Conservation (phyloP, 2,797 vertebrate genomes). For the Eleutherodactylus coqui region DNA sequence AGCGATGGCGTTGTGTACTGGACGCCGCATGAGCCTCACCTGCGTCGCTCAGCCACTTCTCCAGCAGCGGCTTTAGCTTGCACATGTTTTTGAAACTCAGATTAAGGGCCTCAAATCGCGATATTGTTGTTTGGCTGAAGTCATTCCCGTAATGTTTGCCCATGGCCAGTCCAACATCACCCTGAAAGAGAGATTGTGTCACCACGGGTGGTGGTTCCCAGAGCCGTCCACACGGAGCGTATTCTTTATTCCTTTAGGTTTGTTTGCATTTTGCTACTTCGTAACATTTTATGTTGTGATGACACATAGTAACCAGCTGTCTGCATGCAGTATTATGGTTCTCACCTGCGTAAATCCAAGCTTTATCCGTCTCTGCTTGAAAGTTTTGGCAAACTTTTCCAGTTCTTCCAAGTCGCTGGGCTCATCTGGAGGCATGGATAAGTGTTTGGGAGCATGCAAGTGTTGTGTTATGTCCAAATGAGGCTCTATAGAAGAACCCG, state of each 20-base stretch:
- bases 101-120: constrained; percentile 96
- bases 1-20: not conserved
- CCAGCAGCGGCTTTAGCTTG: constrained; percentile 96
- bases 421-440: constrained; percentile 84
- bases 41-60: constrained; percentile 98
- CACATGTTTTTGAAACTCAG: constrained; percentile 99
- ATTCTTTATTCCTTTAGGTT: not conserved
- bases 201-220: too few species aligned
- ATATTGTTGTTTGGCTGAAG: constrained; percentile 99
- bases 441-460: constrained; percentile 88
- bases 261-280: not conserved
- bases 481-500: constrained; percentile 85
- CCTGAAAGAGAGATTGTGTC: constrained; percentile 72
- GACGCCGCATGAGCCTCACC: constrained; percentile 73
- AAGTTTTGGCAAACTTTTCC: constrained; percentile 97
- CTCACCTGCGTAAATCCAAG: constrained; percentile 95
- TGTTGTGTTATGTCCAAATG: constrained; percentile 90
- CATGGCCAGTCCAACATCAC: constrained; percentile 96
- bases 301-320: too few species aligned
- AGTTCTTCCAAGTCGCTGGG: constrained; percentile 95
- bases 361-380: constrained; percentile 97
- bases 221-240: not conserved
- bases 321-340: not conserved
- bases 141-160: constrained; percentile 98
- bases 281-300: too few species aligned